Conservation (phyloP, 1,140 invertebrate genomes). For the Aphaenogaster rudis region DNA sequence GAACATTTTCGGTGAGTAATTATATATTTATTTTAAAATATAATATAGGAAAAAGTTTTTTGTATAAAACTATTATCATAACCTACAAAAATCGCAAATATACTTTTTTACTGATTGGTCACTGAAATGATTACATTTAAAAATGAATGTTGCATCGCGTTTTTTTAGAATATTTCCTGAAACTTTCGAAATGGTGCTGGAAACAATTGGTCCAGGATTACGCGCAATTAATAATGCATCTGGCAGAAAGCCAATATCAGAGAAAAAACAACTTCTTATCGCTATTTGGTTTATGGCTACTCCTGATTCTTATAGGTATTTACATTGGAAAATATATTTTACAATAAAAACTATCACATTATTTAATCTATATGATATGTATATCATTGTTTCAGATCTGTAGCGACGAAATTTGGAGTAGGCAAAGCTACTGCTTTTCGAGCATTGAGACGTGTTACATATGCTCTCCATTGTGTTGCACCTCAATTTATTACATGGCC, state of each 20-base stretch:
- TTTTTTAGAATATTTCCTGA: conserved; percentile 8
- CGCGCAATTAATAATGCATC: neutral
- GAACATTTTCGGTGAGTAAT: conserved; percentile 23
- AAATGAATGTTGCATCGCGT: too few relatives aligned
- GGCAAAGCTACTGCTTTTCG: conserved; percentile 8
- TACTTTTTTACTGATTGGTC: too few relatives aligned
- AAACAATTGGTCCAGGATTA: neutral
- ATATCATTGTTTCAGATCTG: conserved; percentile 11
- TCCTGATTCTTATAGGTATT: neutral
- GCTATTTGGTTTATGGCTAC: conserved; percentile 10
- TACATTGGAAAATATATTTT: neutral
- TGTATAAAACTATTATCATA: too few relatives aligned
- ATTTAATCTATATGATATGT: neutral
- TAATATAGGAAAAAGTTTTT: too few relatives aligned
- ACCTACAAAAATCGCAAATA: too few relatives aligned
- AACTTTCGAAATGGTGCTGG: neutral
- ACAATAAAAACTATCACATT: neutral
- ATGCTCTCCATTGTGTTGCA: conserved; percentile 2
- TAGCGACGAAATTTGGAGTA: neutral
- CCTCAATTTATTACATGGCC: conserved; percentile 1
- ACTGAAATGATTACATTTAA: too few relatives aligned
- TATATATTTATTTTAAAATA: neutral
- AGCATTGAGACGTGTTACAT: neutral
- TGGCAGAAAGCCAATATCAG: neutral
- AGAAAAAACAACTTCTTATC: neutral